Base-by-base conservation (phyloP, 2,888 invertebrate genomes). In the Blastobasis adustella region DNA sequence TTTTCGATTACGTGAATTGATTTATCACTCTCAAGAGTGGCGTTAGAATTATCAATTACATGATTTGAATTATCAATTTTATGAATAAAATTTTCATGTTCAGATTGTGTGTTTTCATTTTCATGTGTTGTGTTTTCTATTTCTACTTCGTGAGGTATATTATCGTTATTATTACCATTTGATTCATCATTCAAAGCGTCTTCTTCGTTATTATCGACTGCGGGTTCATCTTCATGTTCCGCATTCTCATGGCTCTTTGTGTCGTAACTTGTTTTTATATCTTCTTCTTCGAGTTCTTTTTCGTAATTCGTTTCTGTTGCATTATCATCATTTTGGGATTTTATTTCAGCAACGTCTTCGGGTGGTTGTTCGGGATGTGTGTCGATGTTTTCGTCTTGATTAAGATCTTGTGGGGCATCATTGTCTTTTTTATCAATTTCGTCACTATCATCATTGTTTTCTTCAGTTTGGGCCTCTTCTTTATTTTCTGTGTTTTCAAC, bases 381-480 rank as follows among this genome's bases (percentile, higher is more conserved):
- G 47, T 54, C 46, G 41, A 37, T 43, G 23, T 56, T 50, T 45
- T 46, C 53, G 44, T 52, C 43, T 39, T 39, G 56, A 42, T 36
- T 50, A 38, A 48, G 46, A 42, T 51, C 38, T 4, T 54, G 37
- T 42, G n/a, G 37, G 38, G 52, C 47, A 50, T 57, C 44, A 45
- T 10, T 46, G 44, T 56, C 45, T 47, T 67, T 54, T 44, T 66
- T 58, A 10, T 66, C 53, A 47, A 57, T 54, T 47, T 54, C 52
- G 54, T 60, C 52, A 45, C 66, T 57, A 45, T 53, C 54, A 6
- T 60, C 49, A 54, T 49, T 45, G 37, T 49, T 46, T 23, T 52
- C 53, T 56, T 54, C 50, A 37, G 40, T 43, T 54, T 56, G 47
- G 47, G 50, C 49, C 9, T 47, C 37, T 61, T 54, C 37, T 56